Evolutionary conservation across 2,797 vertebrate genomes (phyloP).

Genomic region (Lagodon rhomboides): DNA sequence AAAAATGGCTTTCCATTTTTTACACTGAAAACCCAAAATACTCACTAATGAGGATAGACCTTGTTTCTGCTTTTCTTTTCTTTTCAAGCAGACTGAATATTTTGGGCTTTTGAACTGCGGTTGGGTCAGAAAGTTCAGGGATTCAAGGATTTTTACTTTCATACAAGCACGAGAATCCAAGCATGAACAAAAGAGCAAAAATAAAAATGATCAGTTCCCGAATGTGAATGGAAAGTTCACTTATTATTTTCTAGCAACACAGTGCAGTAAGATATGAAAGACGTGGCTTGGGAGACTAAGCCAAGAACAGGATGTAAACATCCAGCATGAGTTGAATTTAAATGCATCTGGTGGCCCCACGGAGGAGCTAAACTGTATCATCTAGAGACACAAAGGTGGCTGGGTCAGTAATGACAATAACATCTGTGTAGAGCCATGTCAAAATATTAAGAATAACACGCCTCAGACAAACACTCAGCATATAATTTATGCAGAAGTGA

Average conservation of each 20-base stretch:
- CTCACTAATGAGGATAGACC: slow-evolving; percentile 39
- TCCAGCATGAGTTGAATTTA: not conserved
- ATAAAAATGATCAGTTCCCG: not conserved
- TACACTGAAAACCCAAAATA: slow-evolving; percentile 20
- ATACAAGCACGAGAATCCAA: slow-evolving; percentile 9
- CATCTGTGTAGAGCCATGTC: slow-evolving; percentile 16
- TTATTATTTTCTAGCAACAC: not conserved
- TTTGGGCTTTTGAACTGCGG: slow-evolving; percentile 23
- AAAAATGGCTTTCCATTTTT: slow-evolving; percentile 5
- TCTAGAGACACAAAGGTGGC: slow-evolving; percentile 15
- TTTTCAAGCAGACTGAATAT: slow-evolving; percentile 24
- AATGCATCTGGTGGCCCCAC: slow-evolving; percentile 4
- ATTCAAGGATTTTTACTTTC: slow-evolving; percentile 2
- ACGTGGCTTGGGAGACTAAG: slow-evolving; percentile 5
- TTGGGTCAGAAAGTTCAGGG: slow-evolving; percentile 37
- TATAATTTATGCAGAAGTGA: slow-evolving; percentile 56
- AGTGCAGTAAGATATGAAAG: not conserved
- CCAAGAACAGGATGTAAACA: slow-evolving; percentile 18
- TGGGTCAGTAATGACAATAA: slow-evolving; percentile 19
- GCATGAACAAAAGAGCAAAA: not conserved
- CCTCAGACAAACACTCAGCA: slow-evolving; percentile 31
- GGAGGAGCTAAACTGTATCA: not conserved
- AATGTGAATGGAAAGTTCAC: not conserved
- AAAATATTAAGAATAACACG: slow-evolving; percentile 35
- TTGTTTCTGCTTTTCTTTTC: slow-evolving; percentile 19